Evolutionary conservation across 2,113 vertebrate genomes (phyloP).

Genomic region (Illadopsis cleaveri): DNA sequence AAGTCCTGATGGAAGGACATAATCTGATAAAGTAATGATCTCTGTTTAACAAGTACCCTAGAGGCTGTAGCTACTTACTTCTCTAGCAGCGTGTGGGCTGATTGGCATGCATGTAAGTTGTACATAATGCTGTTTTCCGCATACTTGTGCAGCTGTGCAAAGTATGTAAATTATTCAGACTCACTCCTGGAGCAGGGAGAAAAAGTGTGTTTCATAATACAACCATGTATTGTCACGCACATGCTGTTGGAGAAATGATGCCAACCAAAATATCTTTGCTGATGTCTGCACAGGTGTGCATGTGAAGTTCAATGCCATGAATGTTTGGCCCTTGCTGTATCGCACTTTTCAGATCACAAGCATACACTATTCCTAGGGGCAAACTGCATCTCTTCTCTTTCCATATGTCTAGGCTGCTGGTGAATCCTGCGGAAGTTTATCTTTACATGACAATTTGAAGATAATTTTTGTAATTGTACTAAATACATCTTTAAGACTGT

Average conservation of each 20-base stretch:
- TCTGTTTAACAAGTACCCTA: not conserved
- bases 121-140: not conserved
- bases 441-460: not conserved
- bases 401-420: accelerated
- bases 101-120: not conserved
- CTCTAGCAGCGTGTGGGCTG: not conserved
- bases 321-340: not conserved
- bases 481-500: not conserved
- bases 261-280: not conserved
- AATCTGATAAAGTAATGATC: not conserved
- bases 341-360: not conserved
- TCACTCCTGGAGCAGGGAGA: not conserved
- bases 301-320: not conserved
- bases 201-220: not conserved
- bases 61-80: not conserved
- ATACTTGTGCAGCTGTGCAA: not conserved
- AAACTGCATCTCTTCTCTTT: not conserved
- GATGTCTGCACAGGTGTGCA: not conserved
- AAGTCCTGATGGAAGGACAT: not conserved
- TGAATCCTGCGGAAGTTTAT: not conserved
- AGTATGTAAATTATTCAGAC: not conserved
- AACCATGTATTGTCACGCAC: not conserved
- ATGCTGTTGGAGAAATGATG: not conserved
- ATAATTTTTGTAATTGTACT: not conserved
- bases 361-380: not conserved